phyloP scores from a whole-genome alignment of 2,888 invertebrate species.

The Bugula neritina region DNA sequence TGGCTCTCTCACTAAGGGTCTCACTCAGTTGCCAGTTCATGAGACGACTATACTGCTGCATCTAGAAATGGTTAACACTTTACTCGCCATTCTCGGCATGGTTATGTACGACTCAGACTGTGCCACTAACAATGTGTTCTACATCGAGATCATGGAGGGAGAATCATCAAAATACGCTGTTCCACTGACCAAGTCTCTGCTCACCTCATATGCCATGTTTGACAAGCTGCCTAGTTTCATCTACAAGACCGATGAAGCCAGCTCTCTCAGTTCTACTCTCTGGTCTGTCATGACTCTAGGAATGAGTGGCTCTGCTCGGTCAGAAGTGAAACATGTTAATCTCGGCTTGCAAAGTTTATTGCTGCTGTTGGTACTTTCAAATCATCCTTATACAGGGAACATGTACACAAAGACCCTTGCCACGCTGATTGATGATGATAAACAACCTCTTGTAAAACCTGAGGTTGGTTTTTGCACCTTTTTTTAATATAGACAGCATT shows the following conservation, averaged over 20 bases:
- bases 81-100: conserved; percentile 80
- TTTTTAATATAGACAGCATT: too few species aligned
- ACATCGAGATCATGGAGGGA: conserved; percentile 56
- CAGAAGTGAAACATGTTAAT: conserved; percentile 64
- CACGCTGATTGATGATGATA: conserved; percentile 58
- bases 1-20: conserved; percentile 69
- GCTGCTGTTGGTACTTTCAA: conserved; percentile 77
- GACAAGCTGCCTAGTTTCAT: conserved; percentile 43
- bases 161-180: conserved; percentile 57
- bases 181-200: conserved; percentile 70
- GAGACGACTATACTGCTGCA: conserved; percentile 36
- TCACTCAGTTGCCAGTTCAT: conserved; percentile 57
- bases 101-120: conserved; percentile 63
- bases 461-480: too few species aligned
- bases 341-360: conserved; percentile 69
- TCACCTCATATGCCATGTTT: conserved; percentile 60
- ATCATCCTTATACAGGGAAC: conserved; percentile 77
- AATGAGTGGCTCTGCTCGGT: conserved; percentile 45
- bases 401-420: conserved; percentile 80
- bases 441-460: conserved; percentile 2
- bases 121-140: conserved; percentile 68
- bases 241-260: conserved; percentile 5
- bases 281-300: conserved; percentile 55
- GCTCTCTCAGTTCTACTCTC: conserved; percentile 47
- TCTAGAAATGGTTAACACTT: conserved; percentile 77